These are phyloP conservation scores for Dolichoris vasculosae DNA, from an alignment of 1,140 invertebrate species.

Conservation along the genomic window DNA sequence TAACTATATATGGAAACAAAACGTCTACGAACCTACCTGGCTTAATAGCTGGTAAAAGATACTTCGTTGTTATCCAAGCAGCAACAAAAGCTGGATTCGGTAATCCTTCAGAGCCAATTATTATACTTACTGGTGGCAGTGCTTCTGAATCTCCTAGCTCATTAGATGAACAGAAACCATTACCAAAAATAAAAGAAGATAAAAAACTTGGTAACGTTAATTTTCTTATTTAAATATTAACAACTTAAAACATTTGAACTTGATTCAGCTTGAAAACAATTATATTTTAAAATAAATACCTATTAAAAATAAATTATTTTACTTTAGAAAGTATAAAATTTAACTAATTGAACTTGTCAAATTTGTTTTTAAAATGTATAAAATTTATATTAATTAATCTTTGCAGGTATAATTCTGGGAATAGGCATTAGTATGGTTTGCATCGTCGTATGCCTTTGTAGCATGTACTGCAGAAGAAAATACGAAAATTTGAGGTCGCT, in stretches of 20 bases:
- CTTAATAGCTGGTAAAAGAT: constrained; percentile 72
- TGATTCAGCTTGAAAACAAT: too few species aligned
- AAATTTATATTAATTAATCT: not conserved
- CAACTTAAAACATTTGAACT: constrained; percentile 1
- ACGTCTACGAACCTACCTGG: constrained; percentile 68
- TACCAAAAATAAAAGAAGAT: constrained; percentile 65
- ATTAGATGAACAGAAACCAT: constrained; percentile 63
- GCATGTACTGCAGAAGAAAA: constrained; percentile 69
- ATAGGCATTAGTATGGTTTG: constrained; percentile 70
- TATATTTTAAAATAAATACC: too few species aligned
- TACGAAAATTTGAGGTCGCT: constrained; percentile 65
- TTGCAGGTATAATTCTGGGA: constrained; percentile 67
- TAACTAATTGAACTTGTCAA: not conserved
- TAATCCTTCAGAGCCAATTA: constrained; percentile 69
- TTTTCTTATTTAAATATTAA: constrained; percentile 6
- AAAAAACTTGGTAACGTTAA: constrained; percentile 69
- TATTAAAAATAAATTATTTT: too few species aligned
- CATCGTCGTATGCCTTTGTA: constrained; percentile 69
- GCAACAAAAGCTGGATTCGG: constrained; percentile 75
- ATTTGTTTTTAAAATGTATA: constrained; percentile 1
- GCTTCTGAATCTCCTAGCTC: constrained; percentile 60
- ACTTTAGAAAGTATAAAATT: too few species aligned
- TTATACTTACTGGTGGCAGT: constrained; percentile 66
- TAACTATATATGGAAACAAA: constrained; percentile 70
- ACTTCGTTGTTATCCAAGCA: constrained; percentile 76